A percentile compares a stretch with the other conserved stretches of the same genome.
These are phyloP conservation scores for Corythornis leucogaster DNA, from an alignment of 2,797 vertebrate species.

Conservation along the genomic window DNA sequence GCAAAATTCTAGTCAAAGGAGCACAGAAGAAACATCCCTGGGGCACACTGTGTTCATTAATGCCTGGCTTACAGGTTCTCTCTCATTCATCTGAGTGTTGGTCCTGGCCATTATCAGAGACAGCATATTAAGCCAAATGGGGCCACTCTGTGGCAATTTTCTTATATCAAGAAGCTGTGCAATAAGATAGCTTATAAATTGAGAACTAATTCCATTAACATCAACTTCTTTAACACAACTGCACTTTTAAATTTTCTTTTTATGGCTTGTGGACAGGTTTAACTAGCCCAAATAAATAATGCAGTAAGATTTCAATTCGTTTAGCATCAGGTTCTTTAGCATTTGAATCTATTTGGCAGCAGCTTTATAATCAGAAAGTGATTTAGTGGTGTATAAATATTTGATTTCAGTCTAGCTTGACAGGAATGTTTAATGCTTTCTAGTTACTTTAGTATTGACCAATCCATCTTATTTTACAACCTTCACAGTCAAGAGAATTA, in stretches of 20 bases:
- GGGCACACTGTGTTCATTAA: constrained; percentile 13
- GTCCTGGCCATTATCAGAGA: background rate
- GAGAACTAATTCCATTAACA: constrained; percentile 3
- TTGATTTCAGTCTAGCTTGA: constrained; percentile 43
- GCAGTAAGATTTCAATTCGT: constrained; percentile 34
- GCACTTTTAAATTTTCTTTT: constrained; percentile 29
- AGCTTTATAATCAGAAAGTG: constrained; percentile 52
- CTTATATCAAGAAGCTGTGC: constrained; percentile 3
- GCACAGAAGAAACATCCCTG: background rate
- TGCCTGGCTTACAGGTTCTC: background rate
- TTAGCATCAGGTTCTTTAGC: constrained; percentile 27
- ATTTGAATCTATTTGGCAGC: constrained; percentile 33
- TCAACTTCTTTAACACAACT: constrained; percentile 34
- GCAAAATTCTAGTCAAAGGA: constrained; percentile 8
- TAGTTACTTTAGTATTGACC: constrained; percentile 8
- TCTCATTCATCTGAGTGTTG: background rate
- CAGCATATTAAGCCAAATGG: background rate
- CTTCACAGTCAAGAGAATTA: background rate
- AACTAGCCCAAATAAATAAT: constrained; percentile 56
- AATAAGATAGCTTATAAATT: constrained; percentile 19
- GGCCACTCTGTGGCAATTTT: background rate
- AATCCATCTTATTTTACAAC: constrained; percentile 60
- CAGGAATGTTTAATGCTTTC: constrained; percentile 46
- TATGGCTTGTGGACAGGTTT: constrained; percentile 38
- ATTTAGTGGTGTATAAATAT: constrained; percentile 62